Base-by-base conservation (phyloP, 2,888 invertebrate genomes). In the Phania funesta region DNA sequence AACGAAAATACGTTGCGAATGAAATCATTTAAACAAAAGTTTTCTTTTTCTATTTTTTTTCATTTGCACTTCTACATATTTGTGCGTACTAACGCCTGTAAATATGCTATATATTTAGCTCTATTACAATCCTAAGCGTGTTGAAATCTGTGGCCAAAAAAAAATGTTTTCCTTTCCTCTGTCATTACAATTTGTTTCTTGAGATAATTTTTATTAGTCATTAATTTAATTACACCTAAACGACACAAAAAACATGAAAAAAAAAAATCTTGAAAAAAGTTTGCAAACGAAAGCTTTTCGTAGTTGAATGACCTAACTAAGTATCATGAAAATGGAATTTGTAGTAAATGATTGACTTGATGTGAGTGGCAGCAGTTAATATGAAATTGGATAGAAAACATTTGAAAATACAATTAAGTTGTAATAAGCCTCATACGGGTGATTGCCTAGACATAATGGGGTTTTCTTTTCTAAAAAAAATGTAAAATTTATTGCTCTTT, bases 141-240 rank as follows among this genome's bases (percentile, higher is more conserved):
- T 56, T 56, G 11, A 26, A 58, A 26, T 44, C 18, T 22, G 16
- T 3, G 11, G 22, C 6, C 5, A 0, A 11, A 22, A 35, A 46
- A 56, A 54, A 16, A 16, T 16, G 16, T 4, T 35, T 41, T 26
- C 65, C 67, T 35, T 32, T 13, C 54, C 64, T 50, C 54, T 64
- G 56, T 58, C 68, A 80, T 80, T 56, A 62, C 16, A 18, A 22
- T 26, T 48, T 22, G 11, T 78, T 64, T 18, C 18, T 65, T 70
- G 16, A 79, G 67, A 32, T 60, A 52, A 54, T 62, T 74, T 80
- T 74, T 52, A 54, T 68, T 70, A 75, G 70, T 70, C 74, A 75
- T 75, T 56, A 74, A 74, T 50, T 56, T 70, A 74, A 80, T 68
- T 75, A 60, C 38, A 54, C 16, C 20, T 3, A 8, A 60, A 24